A percentile compares a stretch with the other conserved stretches of the same genome.
These are phyloP conservation scores for Motacilla tschutschensis DNA, from an alignment of 2,113 vertebrate genomes.

Conservation along the genomic window DNA sequence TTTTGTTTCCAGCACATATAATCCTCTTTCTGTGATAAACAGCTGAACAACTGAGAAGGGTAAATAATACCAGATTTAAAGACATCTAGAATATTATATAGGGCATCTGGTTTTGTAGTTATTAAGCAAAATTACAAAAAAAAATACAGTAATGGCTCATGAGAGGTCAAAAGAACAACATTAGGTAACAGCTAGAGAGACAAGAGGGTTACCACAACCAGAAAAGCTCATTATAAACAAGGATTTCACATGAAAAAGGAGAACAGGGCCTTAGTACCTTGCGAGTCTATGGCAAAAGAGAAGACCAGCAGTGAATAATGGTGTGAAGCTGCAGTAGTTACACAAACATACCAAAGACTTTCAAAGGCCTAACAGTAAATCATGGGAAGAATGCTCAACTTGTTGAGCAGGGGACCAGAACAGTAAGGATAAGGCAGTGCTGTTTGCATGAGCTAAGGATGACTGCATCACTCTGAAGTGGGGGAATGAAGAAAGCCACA, in stretches of 20 bases:
- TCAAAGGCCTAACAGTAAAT: not conserved
- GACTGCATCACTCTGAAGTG: not conserved
- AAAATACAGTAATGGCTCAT: not conserved
- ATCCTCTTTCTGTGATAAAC: not conserved
- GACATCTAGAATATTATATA: not conserved
- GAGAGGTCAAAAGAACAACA: not conserved
- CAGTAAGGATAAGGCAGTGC: not conserved
- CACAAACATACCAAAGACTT: not conserved
- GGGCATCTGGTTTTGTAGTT: not conserved
- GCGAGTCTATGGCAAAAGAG: not conserved
- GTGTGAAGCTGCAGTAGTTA: not conserved
- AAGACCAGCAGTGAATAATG: not conserved
- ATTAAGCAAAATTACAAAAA: not conserved
- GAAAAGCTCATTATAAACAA: not conserved
- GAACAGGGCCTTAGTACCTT: not conserved
- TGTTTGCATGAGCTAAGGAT: conserved; percentile 1
- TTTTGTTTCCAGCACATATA: not conserved
- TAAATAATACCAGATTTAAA: not conserved
- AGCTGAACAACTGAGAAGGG: not conserved
- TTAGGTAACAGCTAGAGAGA: not conserved
- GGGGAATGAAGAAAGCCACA: not conserved
- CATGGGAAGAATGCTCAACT: not conserved
- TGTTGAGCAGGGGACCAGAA: not conserved
- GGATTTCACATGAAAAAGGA: not conserved
- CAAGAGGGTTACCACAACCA: not conserved